Base-by-base conservation (phyloP, 2,113 vertebrate genomes). In the Sorex fumeus region DNA sequence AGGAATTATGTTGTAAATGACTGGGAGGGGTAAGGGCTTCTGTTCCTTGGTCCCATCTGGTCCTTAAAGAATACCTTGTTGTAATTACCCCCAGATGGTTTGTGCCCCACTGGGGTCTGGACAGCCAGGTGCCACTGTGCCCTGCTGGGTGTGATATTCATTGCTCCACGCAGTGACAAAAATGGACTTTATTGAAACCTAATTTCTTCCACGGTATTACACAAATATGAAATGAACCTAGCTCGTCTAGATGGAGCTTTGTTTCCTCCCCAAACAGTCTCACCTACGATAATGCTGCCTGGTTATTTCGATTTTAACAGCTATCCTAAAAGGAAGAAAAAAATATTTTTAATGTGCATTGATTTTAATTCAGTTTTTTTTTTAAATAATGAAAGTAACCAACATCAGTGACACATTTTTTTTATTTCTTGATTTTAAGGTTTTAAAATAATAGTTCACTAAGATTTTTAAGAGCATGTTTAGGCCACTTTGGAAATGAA, bases 41-140 rank as follows among this genome's bases (percentile, higher is more conserved):
- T 97, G 97, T 98, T 98, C 98, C 97, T 97, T 97, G 97, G 97
- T 98, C 98, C 98, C 99, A 99, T 99, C 99, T 99, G 99, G 99
- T 99, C 99, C 98, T 99, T 98, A 99, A 99, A 99, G 99, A 99
- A 99, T 99, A 99, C 99, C 99, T 99, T 99, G 99, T 98, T 97
- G 98, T 99, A 99, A 99, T 99, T 99, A 99, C 98, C 98, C 98
- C 99, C 99, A 99, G 99, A 99, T 99, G 98, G 99, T 99, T 99
- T 99, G 98, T 99, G 98, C 98, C 97, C 98, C 98, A 97, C 53
- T 98, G 98, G 96, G 95, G 98, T 98, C 98, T 98, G 98, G 98
- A 98, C 98, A 97, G 98, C 99, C 99, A 99, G 99, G 99, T 99
- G 99, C 99, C 98, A 98, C 98, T 98, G 96, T 98, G 98, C 96